Conservation (phyloP, 2,113 vertebrate genomes). For the Podarcis muralis region DNA sequence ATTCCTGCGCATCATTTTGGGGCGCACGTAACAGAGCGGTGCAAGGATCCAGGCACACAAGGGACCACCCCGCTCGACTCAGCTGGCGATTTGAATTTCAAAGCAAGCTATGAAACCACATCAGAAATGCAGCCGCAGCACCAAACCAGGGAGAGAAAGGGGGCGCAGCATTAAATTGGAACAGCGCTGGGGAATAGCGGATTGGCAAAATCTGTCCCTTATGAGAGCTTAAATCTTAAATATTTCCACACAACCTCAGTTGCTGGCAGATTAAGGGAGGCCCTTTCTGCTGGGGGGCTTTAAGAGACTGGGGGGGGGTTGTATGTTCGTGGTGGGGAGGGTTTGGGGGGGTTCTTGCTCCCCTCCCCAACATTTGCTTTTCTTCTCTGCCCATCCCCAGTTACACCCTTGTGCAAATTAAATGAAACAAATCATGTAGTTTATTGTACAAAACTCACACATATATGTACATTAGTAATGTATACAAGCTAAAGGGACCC, state of each 20-base stretch:
- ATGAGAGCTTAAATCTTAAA: constrained; percentile 23
- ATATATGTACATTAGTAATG: too few species aligned
- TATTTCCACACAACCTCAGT: constrained; percentile 23
- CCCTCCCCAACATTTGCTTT: neutral
- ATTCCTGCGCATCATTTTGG: neutral
- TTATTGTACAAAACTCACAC: too few species aligned
- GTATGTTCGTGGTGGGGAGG: neutral
- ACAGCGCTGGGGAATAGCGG: neutral
- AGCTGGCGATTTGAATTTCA: neutral
- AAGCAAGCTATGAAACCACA: constrained; percentile 1
- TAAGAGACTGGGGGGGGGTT: neutral
- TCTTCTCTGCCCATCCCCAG: neutral
- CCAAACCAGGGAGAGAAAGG: too few species aligned
- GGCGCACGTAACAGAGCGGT: too few species aligned
- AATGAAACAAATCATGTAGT: too few species aligned
- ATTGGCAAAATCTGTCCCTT: constrained; percentile 7
- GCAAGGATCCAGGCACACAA: neutral
- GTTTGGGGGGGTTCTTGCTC: neutral
- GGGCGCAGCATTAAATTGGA: neutral
- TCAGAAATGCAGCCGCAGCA: neutral
- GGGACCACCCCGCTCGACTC: neutral
- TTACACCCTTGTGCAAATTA: neutral
- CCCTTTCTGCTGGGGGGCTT: neutral
- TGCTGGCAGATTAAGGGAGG: neutral
- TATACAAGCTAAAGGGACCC: too few species aligned